A percentile compares a stretch with the other conserved stretches of the same genome.
phyloP scores from a whole-genome alignment of 2,888 invertebrate species.

The Autographa pulchrina region DNA sequence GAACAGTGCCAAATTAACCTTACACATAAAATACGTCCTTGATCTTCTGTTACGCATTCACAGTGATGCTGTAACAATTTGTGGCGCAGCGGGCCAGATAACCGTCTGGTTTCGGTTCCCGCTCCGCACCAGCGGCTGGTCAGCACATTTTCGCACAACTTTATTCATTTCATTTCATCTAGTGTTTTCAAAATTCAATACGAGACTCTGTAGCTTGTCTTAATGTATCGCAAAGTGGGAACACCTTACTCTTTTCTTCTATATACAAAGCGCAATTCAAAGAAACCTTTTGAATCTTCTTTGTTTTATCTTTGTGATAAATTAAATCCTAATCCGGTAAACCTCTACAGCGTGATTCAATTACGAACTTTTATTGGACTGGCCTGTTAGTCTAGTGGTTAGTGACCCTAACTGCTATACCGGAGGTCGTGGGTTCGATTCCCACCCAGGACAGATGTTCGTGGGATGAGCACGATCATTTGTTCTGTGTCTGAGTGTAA shows the following conservation, averaged over 20 bases:
- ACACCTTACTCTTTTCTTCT: neutral
- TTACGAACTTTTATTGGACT: neutral
- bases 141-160: constrained; percentile 41
- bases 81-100: constrained; percentile 44
- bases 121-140: constrained; percentile 18
- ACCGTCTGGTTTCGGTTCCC: constrained; percentile 40
- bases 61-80: constrained; percentile 48
- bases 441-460: too few relatives aligned
- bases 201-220: neutral
- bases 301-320: neutral
- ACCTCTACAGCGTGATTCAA: neutral
- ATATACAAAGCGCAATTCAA: neutral
- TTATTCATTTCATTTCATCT: constrained; percentile 32
- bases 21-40: neutral
- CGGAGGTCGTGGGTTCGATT: too few relatives aligned
- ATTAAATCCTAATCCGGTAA: neutral
- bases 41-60: constrained; percentile 9
- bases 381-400: too few relatives aligned
- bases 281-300: neutral
- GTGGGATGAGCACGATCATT: too few relatives aligned
- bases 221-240: neutral
- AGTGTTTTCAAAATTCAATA: neutral
- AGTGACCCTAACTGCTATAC: too few relatives aligned
- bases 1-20: too few relatives aligned
- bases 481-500: too few relatives aligned